Evolutionary conservation across 1,140 invertebrate species (phyloP).

Genomic region (Battus philenor): DNA sequence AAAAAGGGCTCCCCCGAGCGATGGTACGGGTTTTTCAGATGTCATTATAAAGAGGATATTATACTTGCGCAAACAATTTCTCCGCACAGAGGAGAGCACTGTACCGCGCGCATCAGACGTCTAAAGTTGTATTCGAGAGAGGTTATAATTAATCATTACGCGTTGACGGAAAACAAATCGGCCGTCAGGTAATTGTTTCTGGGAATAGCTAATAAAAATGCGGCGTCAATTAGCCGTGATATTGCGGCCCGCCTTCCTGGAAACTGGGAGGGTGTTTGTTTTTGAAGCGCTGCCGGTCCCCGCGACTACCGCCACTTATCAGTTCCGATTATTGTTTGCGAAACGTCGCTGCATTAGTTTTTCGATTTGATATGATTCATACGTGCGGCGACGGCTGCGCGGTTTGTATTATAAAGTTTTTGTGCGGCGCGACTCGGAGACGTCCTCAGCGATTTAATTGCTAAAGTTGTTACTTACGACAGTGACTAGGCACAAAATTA

Average conservation of each 20-base stretch:
- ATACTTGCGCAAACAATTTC: too few species aligned
- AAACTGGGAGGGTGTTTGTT: slow-evolving; percentile 34
- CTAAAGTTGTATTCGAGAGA: slow-evolving; percentile 1
- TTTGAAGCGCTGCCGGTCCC: slow-evolving; percentile 20
- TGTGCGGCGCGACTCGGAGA: too few species aligned
- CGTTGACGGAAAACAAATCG: neutral
- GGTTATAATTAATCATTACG: neutral
- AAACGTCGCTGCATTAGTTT: slow-evolving; percentile 6
- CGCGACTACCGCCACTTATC: slow-evolving; percentile 32
- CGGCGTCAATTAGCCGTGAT: slow-evolving; percentile 32
- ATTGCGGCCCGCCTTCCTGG: slow-evolving; percentile 42
- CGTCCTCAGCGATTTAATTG: too few species aligned
- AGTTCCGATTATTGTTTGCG: slow-evolving; percentile 35
- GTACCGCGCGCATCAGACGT: neutral
- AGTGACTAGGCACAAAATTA: too few species aligned
- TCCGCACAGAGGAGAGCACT: too few species aligned
- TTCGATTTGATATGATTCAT: neutral
- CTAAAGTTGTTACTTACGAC: too few species aligned
- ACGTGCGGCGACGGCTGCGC: too few species aligned
- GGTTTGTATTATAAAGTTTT: too few species aligned
- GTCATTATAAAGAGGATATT: too few species aligned
- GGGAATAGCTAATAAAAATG: slow-evolving; percentile 37
- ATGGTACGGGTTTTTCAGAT: too few species aligned
- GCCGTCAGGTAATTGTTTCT: slow-evolving; percentile 27
- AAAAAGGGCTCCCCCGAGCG: too few species aligned